Conservation (phyloP, 2,888 invertebrate genomes). For the Brenthis daphne region DNA sequence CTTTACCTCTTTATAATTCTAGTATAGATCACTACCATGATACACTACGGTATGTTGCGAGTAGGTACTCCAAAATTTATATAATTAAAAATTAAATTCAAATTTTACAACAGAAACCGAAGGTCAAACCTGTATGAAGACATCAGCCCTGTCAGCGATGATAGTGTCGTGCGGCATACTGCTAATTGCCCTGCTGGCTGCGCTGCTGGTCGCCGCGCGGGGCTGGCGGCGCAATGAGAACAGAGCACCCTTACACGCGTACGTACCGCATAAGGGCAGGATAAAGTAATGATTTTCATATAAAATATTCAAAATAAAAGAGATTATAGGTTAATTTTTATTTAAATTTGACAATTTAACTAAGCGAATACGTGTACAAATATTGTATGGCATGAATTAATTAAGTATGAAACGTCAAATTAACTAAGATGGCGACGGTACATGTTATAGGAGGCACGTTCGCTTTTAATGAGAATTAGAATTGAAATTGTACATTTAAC, state of each 20-base stretch:
- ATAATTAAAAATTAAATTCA: too few species aligned
- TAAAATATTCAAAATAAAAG: neutral
- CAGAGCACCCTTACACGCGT: slow-evolving; percentile 74
- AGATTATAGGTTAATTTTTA: slow-evolving; percentile 4
- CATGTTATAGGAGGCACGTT: too few species aligned
- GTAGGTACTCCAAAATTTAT: too few species aligned
- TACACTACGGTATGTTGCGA: too few species aligned
- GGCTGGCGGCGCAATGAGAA: slow-evolving; percentile 85
- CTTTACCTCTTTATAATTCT: too few species aligned
- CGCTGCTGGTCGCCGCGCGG: slow-evolving; percentile 88
- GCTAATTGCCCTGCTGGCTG: slow-evolving; percentile 87
- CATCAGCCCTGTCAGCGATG: slow-evolving; percentile 85
- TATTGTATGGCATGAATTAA: neutral
- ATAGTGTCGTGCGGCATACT: slow-evolving; percentile 86
- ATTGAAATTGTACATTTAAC: too few species aligned
- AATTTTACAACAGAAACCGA: slow-evolving; percentile 51
- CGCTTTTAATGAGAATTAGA: too few species aligned
- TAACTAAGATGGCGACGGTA: too few species aligned
- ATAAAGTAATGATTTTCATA: slow-evolving; percentile 68
- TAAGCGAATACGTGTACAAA: neutral
- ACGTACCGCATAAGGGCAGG: slow-evolving; percentile 85
- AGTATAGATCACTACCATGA: too few species aligned
- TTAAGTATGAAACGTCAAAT: too few species aligned
- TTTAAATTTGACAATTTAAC: slow-evolving; percentile 10
- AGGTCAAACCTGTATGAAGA: slow-evolving; percentile 85